Evolutionary conservation across 2,888 invertebrate species (phyloP).

Genomic region (Leptinotarsa peninsularis): DNA sequence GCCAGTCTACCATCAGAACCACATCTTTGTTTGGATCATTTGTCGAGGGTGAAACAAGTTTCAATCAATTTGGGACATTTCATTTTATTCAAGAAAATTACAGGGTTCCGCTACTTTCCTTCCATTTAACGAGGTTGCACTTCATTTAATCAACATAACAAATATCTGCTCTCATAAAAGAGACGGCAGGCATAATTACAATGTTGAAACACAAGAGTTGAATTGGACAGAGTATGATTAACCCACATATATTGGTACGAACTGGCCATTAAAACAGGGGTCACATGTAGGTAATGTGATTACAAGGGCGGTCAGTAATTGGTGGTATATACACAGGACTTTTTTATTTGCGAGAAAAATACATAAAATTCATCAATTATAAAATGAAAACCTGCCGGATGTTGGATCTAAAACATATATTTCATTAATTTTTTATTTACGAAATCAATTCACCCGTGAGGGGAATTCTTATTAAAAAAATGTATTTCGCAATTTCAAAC

Average conservation of each 20-base stretch:
- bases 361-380: background rate
- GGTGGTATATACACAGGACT: background rate
- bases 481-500: too few species aligned
- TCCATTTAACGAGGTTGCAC: conserved; percentile 1
- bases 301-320: background rate
- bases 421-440: too few species aligned
- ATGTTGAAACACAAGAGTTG: background rate
- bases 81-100: background rate
- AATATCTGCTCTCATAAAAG: conserved; percentile 9
- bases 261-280: background rate
- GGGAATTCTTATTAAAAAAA: too few species aligned
- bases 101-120: background rate
- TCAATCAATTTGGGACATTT: background rate
- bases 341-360: background rate
- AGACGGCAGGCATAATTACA: background rate
- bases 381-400: background rate
- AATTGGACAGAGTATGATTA: conserved; percentile 1
- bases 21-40: background rate
- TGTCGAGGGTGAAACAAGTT: background rate
- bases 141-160: conserved; percentile 14
- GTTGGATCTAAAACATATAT: background rate
- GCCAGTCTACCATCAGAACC: background rate
- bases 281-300: background rate
- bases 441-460: too few species aligned
- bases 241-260: background rate